Conservation (phyloP, 1,140 invertebrate species). For the Microplitis demolitor region DNA sequence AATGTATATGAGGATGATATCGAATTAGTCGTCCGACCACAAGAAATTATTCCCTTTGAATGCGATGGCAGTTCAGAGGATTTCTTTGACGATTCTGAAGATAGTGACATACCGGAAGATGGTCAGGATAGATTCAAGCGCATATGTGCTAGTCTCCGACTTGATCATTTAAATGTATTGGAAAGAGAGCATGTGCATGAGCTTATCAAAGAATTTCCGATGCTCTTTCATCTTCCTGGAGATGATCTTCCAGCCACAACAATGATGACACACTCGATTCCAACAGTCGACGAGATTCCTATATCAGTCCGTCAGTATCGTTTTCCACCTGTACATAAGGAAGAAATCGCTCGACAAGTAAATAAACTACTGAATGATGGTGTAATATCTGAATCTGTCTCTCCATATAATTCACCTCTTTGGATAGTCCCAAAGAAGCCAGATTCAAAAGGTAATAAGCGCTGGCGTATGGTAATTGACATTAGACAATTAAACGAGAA, state of each 20-base stretch:
- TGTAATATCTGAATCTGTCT: slow-evolving; percentile 6
- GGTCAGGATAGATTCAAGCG: too few relatives aligned
- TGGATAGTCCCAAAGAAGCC: too few relatives aligned
- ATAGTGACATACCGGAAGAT: neutral
- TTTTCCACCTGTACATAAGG: too few relatives aligned
- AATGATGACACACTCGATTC: too few relatives aligned
- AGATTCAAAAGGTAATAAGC: too few relatives aligned
- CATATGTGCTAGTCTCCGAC: too few relatives aligned
- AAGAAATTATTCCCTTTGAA: slow-evolving; percentile 9
- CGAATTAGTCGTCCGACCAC: neutral
- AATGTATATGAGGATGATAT: neutral
- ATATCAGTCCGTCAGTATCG: too few relatives aligned
- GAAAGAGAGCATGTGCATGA: neutral
- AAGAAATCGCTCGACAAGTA: neutral
- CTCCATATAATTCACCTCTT: neutral
- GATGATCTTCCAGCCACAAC: too few relatives aligned
- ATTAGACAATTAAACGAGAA: too few relatives aligned
- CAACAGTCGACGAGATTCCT: too few relatives aligned
- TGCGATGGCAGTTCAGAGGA: neutral
- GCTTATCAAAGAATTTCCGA: neutral
- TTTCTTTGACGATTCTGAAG: neutral
- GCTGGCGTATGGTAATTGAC: too few relatives aligned
- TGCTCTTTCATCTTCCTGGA: neutral
- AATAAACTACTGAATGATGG: slow-evolving; percentile 15
- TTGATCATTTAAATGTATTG: too few relatives aligned